Conservation (phyloP, 2,888 invertebrate species). For the Drosophila kokeensis region DNA sequence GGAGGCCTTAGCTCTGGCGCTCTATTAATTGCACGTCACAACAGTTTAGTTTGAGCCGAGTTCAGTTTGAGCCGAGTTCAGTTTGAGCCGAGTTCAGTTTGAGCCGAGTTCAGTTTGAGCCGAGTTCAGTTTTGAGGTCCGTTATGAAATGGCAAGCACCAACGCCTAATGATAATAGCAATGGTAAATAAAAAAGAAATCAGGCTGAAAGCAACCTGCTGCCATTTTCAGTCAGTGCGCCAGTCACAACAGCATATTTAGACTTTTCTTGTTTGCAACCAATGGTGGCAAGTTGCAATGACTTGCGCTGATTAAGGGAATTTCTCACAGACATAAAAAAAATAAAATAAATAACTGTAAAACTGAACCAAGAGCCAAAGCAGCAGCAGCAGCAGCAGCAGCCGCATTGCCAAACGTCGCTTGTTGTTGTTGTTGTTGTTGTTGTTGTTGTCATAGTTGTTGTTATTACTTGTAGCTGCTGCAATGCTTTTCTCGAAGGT, state of each 20-base stretch:
- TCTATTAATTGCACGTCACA: constrained; percentile 45
- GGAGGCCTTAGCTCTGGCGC: constrained; percentile 2
- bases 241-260: constrained; percentile 42
- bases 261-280: constrained; percentile 41
- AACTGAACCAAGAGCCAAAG: constrained; percentile 39
- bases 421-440: constrained; percentile 10
- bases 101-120: not conserved
- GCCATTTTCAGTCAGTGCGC: constrained; percentile 48
- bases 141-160: constrained; percentile 47
- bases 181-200: constrained; percentile 17
- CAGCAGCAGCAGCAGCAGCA: constrained; percentile 21
- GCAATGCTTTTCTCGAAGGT: constrained; percentile 77
- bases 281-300: constrained; percentile 50
- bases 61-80: constrained; percentile 1
- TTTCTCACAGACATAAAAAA: constrained; percentile 70
- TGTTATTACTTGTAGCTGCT: constrained; percentile 40
- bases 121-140: constrained; percentile 11
- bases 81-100: not conserved
- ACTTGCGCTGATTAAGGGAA: constrained; percentile 78
- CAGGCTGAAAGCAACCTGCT: constrained; percentile 20
- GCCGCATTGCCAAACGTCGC: constrained; percentile 54
- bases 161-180: constrained; percentile 52
- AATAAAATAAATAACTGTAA: constrained; percentile 46
- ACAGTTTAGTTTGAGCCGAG: not conserved
- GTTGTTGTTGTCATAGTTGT: constrained; percentile 26